These are phyloP conservation scores for Drosophila neotestacea DNA, from an alignment of 2,888 invertebrate species.

Conservation along the genomic window DNA sequence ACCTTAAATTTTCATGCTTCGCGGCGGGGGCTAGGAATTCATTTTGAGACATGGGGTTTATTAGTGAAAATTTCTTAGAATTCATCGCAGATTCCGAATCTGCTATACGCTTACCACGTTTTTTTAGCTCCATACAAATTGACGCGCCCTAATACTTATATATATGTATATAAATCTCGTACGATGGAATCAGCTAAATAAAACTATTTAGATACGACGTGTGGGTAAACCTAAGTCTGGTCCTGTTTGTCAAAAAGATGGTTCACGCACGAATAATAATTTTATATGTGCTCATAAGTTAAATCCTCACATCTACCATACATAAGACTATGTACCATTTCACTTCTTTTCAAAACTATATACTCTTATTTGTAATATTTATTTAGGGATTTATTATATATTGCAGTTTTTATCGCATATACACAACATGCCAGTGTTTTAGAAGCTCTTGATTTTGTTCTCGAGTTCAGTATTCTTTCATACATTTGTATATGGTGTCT, in stretches of 20 bases:
- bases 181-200: slow-evolving; percentile 13
- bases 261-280: slow-evolving; percentile 1
- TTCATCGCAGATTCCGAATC: too few relatives aligned
- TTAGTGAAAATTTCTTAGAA: too few relatives aligned
- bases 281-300: slow-evolving; percentile 1
- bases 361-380: slow-evolving; percentile 2
- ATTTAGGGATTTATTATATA: background rate
- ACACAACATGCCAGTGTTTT: slow-evolving; percentile 58
- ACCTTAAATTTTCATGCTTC: too few relatives aligned
- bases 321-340: background rate
- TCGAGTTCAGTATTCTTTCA: slow-evolving; percentile 39
- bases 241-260: slow-evolving; percentile 35
- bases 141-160: too few relatives aligned
- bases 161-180: background rate
- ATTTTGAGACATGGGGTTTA: too few relatives aligned
- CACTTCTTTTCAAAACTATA: background rate
- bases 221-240: slow-evolving; percentile 26
- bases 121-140: too few relatives aligned
- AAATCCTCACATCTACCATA: background rate
- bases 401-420: slow-evolving; percentile 25
- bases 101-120: too few relatives aligned
- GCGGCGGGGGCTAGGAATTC: too few relatives aligned
- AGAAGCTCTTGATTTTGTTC: slow-evolving; percentile 83
- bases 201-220: background rate
- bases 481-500: slow-evolving; percentile 18